Percentiles rank a stretch among this genome's conserved stretches.
Evolutionary conservation across 2,888 invertebrate genomes (phyloP).

Genomic region (Amiota communis): DNA sequence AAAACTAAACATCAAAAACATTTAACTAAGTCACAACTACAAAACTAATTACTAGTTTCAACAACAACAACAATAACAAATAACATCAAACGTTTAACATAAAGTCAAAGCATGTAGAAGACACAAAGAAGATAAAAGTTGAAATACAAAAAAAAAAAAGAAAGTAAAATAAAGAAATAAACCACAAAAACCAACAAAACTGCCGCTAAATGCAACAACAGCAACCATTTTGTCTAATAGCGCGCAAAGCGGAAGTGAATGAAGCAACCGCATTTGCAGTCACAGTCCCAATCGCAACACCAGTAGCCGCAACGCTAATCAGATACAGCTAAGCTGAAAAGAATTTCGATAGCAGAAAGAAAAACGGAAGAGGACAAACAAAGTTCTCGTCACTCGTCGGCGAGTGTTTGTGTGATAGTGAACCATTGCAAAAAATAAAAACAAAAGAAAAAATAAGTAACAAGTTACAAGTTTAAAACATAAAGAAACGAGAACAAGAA

Average conservation of each 20-base stretch:
- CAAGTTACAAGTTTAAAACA: background rate
- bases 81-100: slow-evolving; percentile 45
- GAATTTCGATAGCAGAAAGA: too few relatives aligned
- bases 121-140: slow-evolving; percentile 39
- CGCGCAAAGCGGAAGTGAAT: slow-evolving; percentile 6
- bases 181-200: slow-evolving; percentile 1
- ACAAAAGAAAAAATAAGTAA: slow-evolving; percentile 16
- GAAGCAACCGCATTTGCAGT: slow-evolving; percentile 12
- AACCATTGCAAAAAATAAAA: slow-evolving; percentile 7
- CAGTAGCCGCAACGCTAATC: background rate
- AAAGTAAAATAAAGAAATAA: slow-evolving; percentile 16
- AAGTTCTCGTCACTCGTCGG: too few relatives aligned
- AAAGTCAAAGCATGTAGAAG: slow-evolving; percentile 29
- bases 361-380: too few relatives aligned
- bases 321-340: slow-evolving; percentile 11
- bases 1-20: slow-evolving; percentile 49
- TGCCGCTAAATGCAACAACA: slow-evolving; percentile 32
- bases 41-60: slow-evolving; percentile 40
- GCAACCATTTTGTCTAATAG: slow-evolving; percentile 8
- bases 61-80: slow-evolving; percentile 27
- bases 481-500: background rate
- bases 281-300: background rate
- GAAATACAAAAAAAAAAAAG: slow-evolving; percentile 36
- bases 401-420: slow-evolving; percentile 11
- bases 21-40: slow-evolving; percentile 24